phyloP scores from a whole-genome alignment of 2,113 vertebrate species.

The Tragelaphus imberbis region DNA sequence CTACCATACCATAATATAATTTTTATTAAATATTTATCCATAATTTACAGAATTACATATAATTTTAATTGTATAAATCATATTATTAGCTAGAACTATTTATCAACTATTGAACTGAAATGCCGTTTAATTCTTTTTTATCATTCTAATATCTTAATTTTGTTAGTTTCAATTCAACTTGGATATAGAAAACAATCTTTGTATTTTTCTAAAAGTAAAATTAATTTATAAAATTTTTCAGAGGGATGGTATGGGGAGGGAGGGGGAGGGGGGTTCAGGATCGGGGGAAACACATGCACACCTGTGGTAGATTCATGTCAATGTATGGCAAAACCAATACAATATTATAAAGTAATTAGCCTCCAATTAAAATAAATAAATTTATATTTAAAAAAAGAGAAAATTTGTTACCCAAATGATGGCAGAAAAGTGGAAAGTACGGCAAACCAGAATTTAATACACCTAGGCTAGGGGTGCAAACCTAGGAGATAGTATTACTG shows the following conservation, averaged over 20 bases:
- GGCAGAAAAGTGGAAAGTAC: not conserved
- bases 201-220: not conserved
- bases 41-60: not conserved
- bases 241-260: too few relatives aligned
- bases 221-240: not conserved
- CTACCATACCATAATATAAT: not conserved
- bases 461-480: not conserved
- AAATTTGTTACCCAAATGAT: not conserved
- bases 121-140: not conserved
- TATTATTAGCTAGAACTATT: not conserved
- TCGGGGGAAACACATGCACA: too few relatives aligned
- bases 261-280: too few relatives aligned
- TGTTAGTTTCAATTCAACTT: not conserved
- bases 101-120: not conserved
- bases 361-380: too few relatives aligned
- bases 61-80: not conserved
- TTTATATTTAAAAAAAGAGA: not conserved
- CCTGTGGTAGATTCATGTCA: too few relatives aligned
- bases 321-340: too few relatives aligned
- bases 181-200: not conserved
- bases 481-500: not conserved
- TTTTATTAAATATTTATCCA: not conserved
- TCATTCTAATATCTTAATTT: not conserved
- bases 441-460: not conserved
- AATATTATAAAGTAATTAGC: too few relatives aligned